Base-by-base conservation (phyloP, 2,888 invertebrate genomes). In the Napeogenes inachia region DNA sequence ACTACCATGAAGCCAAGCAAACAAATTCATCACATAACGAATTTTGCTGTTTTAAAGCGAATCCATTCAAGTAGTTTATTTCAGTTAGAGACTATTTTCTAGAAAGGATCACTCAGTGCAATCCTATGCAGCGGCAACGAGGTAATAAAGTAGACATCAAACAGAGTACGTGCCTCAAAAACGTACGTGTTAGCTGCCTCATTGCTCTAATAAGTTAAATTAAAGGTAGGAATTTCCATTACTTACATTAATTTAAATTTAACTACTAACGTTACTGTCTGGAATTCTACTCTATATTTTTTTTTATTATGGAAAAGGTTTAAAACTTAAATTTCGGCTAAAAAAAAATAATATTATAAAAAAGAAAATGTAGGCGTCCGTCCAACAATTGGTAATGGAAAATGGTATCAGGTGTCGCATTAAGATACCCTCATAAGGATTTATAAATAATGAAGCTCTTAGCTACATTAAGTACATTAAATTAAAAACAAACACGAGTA, bases 61-160 rank as follows among this genome's bases (percentile, higher is more conserved):
- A 4, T 32, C 10, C n/a, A 10, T 32, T 38, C 33, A 33, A 33
- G 8, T 45, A n/a, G 13, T 61, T 56, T 57, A 57, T 61, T 45
- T 53, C 53, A 53, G 45, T 33, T 10, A n/a, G 56, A 54, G 61
- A n/a, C 6, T 50, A 33, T 30, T 53, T 56, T 33, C 53, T 61
- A 53, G 62, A 64, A 57, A 62, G 60, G 60, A 62, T 58, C 10
- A 62, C 58, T 59, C 46, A 61, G 59, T 66, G 66, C 66, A 61
- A 55, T 56, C 46, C 64, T 58, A 64, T 66, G 66, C 64, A 64
- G 61, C 54, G 57, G 76, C 78, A 67, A 70, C 78, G 72, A 68
- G 74, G 78, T 79, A 84, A 84, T 87, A 88, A 87, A 85, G 79
- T 78, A 81, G 82, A 82, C 86, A 84, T 83, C 84, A 81, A 78